Evolutionary conservation across 2,113 vertebrate genomes (phyloP), one percentile per base, ranked within the genome.

Genomic region (Pionites leucogaster): DNA sequence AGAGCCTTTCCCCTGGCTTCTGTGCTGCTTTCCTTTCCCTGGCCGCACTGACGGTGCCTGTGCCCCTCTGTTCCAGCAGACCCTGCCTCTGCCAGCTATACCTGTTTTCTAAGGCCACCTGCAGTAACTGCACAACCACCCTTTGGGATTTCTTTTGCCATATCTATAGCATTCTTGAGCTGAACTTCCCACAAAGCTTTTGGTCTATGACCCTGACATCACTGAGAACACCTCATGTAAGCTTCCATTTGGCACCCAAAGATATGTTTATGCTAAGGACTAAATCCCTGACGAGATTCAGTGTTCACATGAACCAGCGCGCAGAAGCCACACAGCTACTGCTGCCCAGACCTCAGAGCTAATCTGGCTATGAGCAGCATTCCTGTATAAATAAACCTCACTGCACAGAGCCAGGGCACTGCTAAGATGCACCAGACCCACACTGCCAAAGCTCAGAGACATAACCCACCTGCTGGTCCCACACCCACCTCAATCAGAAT

Each of bases 221-320:
- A 39, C 49, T 64, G n/a, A 63, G 35, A 83, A 39, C 83, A 50
- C 15, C 12, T 39, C 28, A 24, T 17, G 15, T 35, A 35, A 24
- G 35, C 28, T 50, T 49, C 53, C 3, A 1, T 24, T 9, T 46
- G 53, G 25, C 64, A 89, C 29, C 6, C 0, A 0, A 57, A 18
- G 23, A 24, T 27, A 69, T 7, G 24, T 62, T 80, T 39, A 33
- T 25, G 25, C n/a, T 67, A 37, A 68, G 42, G 25, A 88, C 28
- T 63, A 75, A 92, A 75, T 8, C 52, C 37, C 1, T 35, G 33
- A 24, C 4, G 22, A 35, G 57, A 59, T 59, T 24, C 57, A 35
- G 33, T n/a, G 57, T 59, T n/a, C 50, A n/a, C 46, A 14, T 2
- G 14, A 64, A 39, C 22, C 27, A 67, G 10, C 41, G 50, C 37